These are phyloP conservation scores for Ephestia elutella DNA, from an alignment of 1,140 invertebrate species.

Conservation along the genomic window DNA sequence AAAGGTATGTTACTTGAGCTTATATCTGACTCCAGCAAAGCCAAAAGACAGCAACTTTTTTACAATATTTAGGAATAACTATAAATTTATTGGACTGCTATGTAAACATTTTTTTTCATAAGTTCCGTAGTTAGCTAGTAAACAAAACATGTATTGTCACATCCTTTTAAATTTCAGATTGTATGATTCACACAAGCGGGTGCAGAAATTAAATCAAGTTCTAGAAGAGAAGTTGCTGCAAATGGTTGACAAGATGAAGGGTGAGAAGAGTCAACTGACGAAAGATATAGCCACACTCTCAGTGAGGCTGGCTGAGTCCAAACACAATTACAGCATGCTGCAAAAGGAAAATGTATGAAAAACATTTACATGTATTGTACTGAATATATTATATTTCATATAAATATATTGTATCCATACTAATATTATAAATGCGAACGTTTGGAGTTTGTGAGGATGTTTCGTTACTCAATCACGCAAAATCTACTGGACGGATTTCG, in stretches of 20 bases:
- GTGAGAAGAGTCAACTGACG: constrained; percentile 90
- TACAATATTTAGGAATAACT: too few relatives aligned
- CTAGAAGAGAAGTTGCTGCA: constrained; percentile 95
- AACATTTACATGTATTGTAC: too few relatives aligned
- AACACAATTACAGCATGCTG: constrained; percentile 88
- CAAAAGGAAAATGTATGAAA: constrained; percentile 90
- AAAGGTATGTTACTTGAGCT: constrained; percentile 74
- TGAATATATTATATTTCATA: too few relatives aligned
- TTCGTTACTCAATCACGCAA: too few relatives aligned
- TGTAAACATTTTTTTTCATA: too few relatives aligned
- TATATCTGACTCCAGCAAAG: background rate
- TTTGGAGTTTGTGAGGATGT: too few relatives aligned
- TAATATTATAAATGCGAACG: too few relatives aligned
- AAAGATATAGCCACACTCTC: constrained; percentile 91
- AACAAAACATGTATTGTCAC: background rate
- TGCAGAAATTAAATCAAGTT: constrained; percentile 96
- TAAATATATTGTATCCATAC: too few relatives aligned
- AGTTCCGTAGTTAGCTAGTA: too few relatives aligned
- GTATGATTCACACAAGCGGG: constrained; percentile 93
- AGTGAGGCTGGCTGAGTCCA: constrained; percentile 90
- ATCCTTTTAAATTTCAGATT: constrained; percentile 74
- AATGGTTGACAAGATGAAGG: constrained; percentile 94
- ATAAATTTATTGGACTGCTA: too few relatives aligned
- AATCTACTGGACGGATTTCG: background rate
- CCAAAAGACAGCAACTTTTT: background rate